phyloP scores from a whole-genome alignment of 2,888 invertebrate species.

The Arge pagana region DNA sequence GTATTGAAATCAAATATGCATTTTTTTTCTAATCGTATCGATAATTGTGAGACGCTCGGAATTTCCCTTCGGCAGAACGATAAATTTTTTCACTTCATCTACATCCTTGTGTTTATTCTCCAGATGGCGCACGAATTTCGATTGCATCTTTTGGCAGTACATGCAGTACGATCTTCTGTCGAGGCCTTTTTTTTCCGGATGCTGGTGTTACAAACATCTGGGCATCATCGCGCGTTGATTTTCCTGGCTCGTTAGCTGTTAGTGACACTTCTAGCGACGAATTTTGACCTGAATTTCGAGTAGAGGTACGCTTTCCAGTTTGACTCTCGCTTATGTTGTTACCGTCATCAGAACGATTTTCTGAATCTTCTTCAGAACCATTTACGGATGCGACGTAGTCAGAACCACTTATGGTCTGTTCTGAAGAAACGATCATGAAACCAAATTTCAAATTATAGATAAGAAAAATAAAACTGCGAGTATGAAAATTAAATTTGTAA shows the following conservation, averaged over 20 bases:
- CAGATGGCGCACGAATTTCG: slow-evolving; percentile 6
- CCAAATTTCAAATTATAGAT: too few species aligned
- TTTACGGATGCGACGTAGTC: too few species aligned
- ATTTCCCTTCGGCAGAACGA: neutral
- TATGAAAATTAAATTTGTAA: too few species aligned
- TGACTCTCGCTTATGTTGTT: too few species aligned
- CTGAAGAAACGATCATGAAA: too few species aligned
- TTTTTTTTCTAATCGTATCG: slow-evolving; percentile 3
- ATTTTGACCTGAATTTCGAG: slow-evolving; percentile 4
- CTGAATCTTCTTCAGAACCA: too few species aligned
- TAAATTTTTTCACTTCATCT: neutral
- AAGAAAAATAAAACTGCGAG: too few species aligned
- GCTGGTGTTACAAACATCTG: slow-evolving; percentile 3
- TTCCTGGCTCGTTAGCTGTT: neutral
- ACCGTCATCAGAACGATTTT: too few species aligned
- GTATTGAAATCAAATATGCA: slow-evolving; percentile 4
- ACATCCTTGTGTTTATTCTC: slow-evolving; percentile 3
- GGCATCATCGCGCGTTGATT: neutral
- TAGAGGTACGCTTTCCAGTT: too few species aligned
- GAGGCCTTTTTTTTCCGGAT: neutral
- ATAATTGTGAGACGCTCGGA: neutral
- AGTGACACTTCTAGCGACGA: slow-evolving; percentile 2
- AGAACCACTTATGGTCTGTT: too few species aligned
- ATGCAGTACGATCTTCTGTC: neutral
- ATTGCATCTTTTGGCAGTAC: slow-evolving; percentile 12